phyloP scores from a whole-genome alignment of 2,113 vertebrate genomes.

The Oostethus manadensis region DNA sequence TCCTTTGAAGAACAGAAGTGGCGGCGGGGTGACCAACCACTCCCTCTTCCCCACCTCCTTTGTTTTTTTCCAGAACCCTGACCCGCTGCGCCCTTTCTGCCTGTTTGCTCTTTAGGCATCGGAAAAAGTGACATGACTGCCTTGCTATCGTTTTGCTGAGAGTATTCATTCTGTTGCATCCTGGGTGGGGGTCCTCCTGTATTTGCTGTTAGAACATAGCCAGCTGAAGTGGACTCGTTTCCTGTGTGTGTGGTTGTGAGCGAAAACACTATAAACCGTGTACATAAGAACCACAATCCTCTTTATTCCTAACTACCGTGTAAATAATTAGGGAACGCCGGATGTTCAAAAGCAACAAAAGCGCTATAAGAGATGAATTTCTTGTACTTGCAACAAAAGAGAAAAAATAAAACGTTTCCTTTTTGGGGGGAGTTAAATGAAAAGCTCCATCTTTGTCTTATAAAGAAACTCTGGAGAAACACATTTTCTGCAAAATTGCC shows the following conservation, averaged over 20 bases:
- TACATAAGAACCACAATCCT: conserved; percentile 70
- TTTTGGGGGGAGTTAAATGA: conserved; percentile 42
- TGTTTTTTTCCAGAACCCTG: conserved; percentile 22
- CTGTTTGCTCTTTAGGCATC: conserved; percentile 58
- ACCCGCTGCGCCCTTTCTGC: conserved; percentile 33
- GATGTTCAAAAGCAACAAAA: conserved; percentile 74
- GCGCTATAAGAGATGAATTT: conserved; percentile 70
- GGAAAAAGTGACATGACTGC: conserved; percentile 56
- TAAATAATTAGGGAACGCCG: conserved; percentile 71
- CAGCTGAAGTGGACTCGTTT: conserved; percentile 56
- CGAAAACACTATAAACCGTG: conserved; percentile 58
- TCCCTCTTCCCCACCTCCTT: conserved; percentile 22
- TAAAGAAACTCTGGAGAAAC: no score
- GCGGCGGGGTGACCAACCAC: conserved; percentile 19
- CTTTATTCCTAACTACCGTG: conserved; percentile 70
- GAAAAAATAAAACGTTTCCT: conserved; percentile 68
- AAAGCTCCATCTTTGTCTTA: no score
- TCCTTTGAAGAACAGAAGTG: conserved; percentile 47
- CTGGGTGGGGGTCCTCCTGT: conserved; percentile 24
- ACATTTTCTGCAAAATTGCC: no score
- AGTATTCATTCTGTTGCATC: conserved; percentile 56
- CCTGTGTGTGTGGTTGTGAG: conserved; percentile 49
- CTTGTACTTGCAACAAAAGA: conserved; percentile 72
- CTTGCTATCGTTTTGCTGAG: conserved; percentile 55
- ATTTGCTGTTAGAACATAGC: conserved; percentile 60